Percentiles rank a stretch among this genome's conserved stretches.
Conservation (phyloP, 2,888 invertebrate species). For the Xylocampa areola region DNA sequence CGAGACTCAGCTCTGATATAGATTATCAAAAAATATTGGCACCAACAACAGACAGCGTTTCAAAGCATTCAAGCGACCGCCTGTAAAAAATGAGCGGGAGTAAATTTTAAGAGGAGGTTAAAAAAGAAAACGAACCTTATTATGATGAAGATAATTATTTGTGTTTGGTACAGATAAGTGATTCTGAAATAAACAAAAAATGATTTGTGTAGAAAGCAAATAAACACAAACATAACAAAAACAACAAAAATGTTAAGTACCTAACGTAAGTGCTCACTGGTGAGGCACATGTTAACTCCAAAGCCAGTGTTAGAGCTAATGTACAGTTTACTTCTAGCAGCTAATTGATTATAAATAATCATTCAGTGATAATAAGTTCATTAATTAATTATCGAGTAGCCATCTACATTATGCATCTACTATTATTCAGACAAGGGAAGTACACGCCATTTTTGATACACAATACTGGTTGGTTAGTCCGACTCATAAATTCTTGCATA, state of each 20-base stretch:
- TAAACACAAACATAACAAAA: constrained; percentile 86
- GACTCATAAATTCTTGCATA: constrained; percentile 61
- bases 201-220: constrained; percentile 89
- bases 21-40: constrained; percentile 51
- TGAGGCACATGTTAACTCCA: constrained; percentile 54
- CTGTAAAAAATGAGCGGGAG: constrained; percentile 72
- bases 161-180: constrained; percentile 96
- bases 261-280: constrained; percentile 54
- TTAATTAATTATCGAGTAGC: constrained; percentile 49
- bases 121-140: constrained; percentile 92
- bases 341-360: constrained; percentile 21
- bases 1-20: constrained; percentile 50
- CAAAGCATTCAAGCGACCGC: constrained; percentile 80
- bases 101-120: constrained; percentile 81
- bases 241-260: constrained; percentile 76
- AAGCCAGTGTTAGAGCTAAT: constrained; percentile 64
- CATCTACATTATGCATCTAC: constrained; percentile 51
- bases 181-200: constrained; percentile 94
- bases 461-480: constrained; percentile 55
- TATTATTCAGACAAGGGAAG: constrained; percentile 54
- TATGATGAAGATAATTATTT: constrained; percentile 95
- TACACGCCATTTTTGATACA: constrained; percentile 58
- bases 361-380: constrained; percentile 43
- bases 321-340: constrained; percentile 45
- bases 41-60: constrained; percentile 65